Evolutionary conservation across 2,888 invertebrate genomes (phyloP).

Genomic region (Masnerella sp.): DNA sequence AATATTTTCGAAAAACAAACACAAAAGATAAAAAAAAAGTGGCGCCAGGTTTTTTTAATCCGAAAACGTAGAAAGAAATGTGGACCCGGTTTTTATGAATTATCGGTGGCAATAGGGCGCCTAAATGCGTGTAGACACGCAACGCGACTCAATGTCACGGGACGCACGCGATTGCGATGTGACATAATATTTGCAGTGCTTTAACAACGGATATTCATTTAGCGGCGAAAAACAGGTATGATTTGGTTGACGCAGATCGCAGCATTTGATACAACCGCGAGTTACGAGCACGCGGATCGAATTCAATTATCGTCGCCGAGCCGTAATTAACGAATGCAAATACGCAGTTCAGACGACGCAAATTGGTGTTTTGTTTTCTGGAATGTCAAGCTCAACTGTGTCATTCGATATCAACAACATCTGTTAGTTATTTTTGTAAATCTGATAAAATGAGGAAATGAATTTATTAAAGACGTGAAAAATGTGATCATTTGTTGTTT

Average conservation of each 20-base stretch:
- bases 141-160: constrained; percentile 60
- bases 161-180: constrained; percentile 55
- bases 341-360: too few species aligned
- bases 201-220: constrained; percentile 54
- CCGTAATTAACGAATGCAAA: constrained; percentile 16
- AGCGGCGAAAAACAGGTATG: constrained; percentile 45
- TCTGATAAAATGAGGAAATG: too few species aligned
- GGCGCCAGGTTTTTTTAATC: neutral
- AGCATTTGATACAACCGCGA: constrained; percentile 3
- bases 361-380: too few species aligned
- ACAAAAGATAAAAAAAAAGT: too few species aligned
- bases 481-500: too few species aligned
- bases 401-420: too few species aligned
- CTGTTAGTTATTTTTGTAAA: too few species aligned
- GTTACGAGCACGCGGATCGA: constrained; percentile 11
- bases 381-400: too few species aligned
- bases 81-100: constrained; percentile 38
- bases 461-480: too few species aligned
- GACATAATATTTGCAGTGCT: constrained; percentile 60
- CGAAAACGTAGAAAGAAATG: too few species aligned
- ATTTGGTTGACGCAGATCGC: constrained; percentile 27
- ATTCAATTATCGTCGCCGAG: constrained; percentile 16
- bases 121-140: constrained; percentile 64
- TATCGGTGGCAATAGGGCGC: constrained; percentile 61
- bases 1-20: too few species aligned